Evolutionary conservation across 2,797 vertebrate genomes (phyloP), one percentile per base, ranked within the genome.

Genomic region (Tangara arthus): DNA sequence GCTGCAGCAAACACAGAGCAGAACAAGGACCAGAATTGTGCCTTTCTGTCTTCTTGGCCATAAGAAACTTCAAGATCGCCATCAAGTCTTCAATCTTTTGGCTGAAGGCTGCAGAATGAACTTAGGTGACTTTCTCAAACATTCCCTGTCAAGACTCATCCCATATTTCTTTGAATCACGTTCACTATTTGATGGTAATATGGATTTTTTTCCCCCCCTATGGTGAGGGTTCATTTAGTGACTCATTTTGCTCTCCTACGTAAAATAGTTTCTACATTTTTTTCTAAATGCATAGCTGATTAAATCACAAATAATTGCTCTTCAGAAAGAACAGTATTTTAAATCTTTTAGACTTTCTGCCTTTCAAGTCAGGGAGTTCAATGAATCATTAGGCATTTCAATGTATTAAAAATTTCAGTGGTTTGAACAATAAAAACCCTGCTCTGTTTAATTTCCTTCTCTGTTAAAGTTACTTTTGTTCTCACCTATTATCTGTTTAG

Each of bases 261-360:
- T 96, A 95, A 96, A 97, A 95, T 49, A 87, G 30, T 77, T 97
- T 97, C 93, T 96, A 72, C 76, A 47, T 72, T 89, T 87, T 75
- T 83, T 76, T 65, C 82, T 41, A 13, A 93, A 97, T 85, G 86
- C 95, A 91, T 94, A 87, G 94, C n/a, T 96, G 78, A 97, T 97
- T 98, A 95, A 97, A 96, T 97, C 95, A 94, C 90, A 94, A 93
- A 89, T 97, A 97, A 98, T 97, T 96, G 96, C 97, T 94, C 82
- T 92, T 97, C 89, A 86, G 76, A 94, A 96, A 83, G 96, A 97
- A 93, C 32, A 42, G 85, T 89, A 83, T 93, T 96, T 97, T 76
- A 94, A 95, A 95, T 75, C 96, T 97, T 78, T 97, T 94, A 75
- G 94, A 93, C 95, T 96, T 89, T 61, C 95, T 97, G 97, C 96